Evolutionary conservation across 1,140 invertebrate genomes (phyloP).

Genomic region (Drusus annulatus): DNA sequence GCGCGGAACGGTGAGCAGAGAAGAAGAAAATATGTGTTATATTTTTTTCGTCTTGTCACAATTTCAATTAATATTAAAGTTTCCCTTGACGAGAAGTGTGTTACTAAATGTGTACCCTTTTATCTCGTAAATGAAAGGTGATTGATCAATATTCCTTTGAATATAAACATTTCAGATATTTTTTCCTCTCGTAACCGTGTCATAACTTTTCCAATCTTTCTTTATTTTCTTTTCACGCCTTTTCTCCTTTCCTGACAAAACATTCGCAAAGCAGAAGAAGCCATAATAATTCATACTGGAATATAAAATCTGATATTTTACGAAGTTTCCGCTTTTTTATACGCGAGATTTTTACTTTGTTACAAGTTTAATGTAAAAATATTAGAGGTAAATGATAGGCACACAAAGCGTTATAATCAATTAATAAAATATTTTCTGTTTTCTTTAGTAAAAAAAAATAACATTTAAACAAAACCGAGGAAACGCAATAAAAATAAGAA

Average conservation of each 20-base stretch:
- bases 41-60: too few species aligned
- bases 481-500: too few species aligned
- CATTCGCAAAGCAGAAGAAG: slow-evolving; percentile 5
- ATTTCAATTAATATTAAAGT: too few species aligned
- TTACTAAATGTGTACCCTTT: not conserved
- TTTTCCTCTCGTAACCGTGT: slow-evolving; percentile 1
- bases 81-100: too few species aligned
- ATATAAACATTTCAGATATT: slow-evolving; percentile 9
- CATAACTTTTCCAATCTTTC: slow-evolving; percentile 40
- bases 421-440: too few species aligned
- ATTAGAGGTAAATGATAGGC: not conserved
- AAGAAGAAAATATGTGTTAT: too few species aligned
- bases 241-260: slow-evolving; percentile 8
- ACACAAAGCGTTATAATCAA: too few species aligned
- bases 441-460: too few species aligned
- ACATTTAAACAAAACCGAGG: too few species aligned
- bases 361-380: not conserved
- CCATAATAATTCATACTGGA: slow-evolving; percentile 21
- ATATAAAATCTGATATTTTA: slow-evolving; percentile 29
- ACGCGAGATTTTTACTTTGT: not conserved
- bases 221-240: slow-evolving; percentile 31
- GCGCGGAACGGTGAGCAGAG: too few species aligned
- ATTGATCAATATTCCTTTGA: slow-evolving; percentile 13
- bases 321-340: not conserved
- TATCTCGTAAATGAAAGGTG: slow-evolving; percentile 7